Base-by-base conservation (phyloP, 2,888 invertebrate genomes). In the Venusia cambrica region DNA sequence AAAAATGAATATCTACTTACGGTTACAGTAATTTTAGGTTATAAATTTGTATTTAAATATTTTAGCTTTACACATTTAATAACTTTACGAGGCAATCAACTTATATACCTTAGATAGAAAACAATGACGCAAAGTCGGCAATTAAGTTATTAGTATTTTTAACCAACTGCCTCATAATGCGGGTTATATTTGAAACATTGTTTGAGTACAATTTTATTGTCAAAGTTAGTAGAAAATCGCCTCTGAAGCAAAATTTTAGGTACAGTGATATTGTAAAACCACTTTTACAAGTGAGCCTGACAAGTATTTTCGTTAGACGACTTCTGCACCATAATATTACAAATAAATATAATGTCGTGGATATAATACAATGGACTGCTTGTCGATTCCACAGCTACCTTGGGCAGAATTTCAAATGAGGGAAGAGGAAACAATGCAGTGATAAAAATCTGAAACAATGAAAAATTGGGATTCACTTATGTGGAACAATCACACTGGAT, bases 351-450 rank as follows among this genome's bases (percentile, higher is more conserved):
- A 6, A 30, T 22, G 18, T 16, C n/a, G n/a, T n/a, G n/a, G n/a
- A 26, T 30, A 26, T 26, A n/a, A 9, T 30, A 39, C 27, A n/a
- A 27, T 28, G 18, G 18, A 29, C 16, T 24, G 15, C 27, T 36
- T 35, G 21, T 18, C 7, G 28, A 32, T 38, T 24, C 28, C 5
- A 4, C n/a, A 52, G 70, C 81, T 89, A 90, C 87, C 90, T 90
- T 48, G 94, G 94, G 71, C 97, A 97, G 79, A 93, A 93, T 65
- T 92, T 91, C 72, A 93, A 93, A 75, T 94, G 91, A 29, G 96
- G 96, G 79, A 94, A 96, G 53, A 97, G 89, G 76, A 93, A 93
- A 83, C 97, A 97, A 78, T 97, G 97, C 54, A 97, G 89, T 43
- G 96, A 96, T 62, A 94, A 90, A 83, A 97, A 96, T 78, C 94